Conservation (phyloP, 2,113 vertebrate genomes). For the Callopanchax toddi region DNA sequence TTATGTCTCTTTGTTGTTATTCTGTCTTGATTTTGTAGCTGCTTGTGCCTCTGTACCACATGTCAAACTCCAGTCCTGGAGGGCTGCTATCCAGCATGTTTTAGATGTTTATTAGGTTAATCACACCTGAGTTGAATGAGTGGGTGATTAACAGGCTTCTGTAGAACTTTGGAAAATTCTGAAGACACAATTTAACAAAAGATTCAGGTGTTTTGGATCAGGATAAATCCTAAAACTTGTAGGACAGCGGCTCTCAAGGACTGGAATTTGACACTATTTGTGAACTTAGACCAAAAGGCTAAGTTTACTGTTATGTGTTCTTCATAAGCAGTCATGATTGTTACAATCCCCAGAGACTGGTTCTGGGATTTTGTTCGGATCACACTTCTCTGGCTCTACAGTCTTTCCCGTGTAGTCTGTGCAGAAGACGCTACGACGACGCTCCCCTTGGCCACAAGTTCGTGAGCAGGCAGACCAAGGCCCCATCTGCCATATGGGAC, state of each 20-base stretch:
- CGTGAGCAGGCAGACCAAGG: constrained; percentile 87
- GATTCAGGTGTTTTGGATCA: too few relatives aligned
- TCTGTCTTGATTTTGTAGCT: neutral
- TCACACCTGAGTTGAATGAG: too few relatives aligned
- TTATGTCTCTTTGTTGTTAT: neutral
- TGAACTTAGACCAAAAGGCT: constrained; percentile 43
- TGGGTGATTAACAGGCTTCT: too few relatives aligned
- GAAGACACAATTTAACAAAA: too few relatives aligned
- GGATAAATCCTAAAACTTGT: too few relatives aligned
- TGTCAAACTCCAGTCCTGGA: too few relatives aligned
- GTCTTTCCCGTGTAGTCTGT: constrained; percentile 81
- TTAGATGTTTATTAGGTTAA: too few relatives aligned
- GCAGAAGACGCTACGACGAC: constrained; percentile 81
- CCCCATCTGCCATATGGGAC: constrained; percentile 87
- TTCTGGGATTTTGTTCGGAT: constrained; percentile 71
- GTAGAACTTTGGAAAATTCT: too few relatives aligned
- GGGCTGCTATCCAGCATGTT: too few relatives aligned
- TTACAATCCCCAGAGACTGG: constrained; percentile 69
- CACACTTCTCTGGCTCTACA: constrained; percentile 79
- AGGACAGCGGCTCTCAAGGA: too few relatives aligned
- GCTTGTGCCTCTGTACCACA: neutral
- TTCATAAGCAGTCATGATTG: constrained; percentile 81
- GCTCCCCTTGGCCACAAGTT: constrained; percentile 81
- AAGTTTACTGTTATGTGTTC: constrained; percentile 33
- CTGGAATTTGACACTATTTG: too few relatives aligned